Evolutionary conservation across 2,888 invertebrate species (phyloP).

Genomic region (Noctua fimbriata): DNA sequence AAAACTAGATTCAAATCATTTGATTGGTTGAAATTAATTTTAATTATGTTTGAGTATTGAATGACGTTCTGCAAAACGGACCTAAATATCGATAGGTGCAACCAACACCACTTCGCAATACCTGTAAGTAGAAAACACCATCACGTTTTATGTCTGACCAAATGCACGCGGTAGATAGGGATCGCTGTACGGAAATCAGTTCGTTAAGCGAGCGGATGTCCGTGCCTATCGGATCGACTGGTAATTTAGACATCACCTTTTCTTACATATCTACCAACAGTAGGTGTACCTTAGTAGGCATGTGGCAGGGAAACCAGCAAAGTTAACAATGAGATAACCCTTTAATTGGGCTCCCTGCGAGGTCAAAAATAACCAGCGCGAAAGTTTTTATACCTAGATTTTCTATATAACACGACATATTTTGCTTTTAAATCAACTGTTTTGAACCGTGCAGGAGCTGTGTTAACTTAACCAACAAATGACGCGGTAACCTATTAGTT

Average conservation of each 20-base stretch:
- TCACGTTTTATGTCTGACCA: not conserved
- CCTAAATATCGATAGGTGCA: not conserved
- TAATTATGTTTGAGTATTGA: not conserved
- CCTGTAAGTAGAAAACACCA: not conserved
- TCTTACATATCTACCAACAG: not conserved
- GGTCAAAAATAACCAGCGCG: not conserved
- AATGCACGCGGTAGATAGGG: not conserved
- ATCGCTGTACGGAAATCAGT: slow-evolving; percentile 20
- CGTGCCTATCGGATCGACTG: not conserved
- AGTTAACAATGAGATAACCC: not conserved
- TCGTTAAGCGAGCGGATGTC: slow-evolving; percentile 14
- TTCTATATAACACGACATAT: not conserved
- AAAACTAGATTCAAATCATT: not conserved
- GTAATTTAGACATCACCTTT: not conserved
- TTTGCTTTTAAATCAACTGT: not conserved
- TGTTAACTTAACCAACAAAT: not conserved
- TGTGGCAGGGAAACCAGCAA: not conserved
- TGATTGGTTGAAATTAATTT: not conserved
- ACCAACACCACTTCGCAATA: not conserved
- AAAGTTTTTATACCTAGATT: not conserved
- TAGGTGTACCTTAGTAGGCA: not conserved
- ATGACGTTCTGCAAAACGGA: not conserved
- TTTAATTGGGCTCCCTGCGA: not conserved
- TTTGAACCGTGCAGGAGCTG: not conserved
- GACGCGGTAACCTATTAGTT: not conserved